Evolutionary conservation across 2,113 vertebrate genomes (phyloP).

Genomic region (Otolemur garnettii): DNA sequence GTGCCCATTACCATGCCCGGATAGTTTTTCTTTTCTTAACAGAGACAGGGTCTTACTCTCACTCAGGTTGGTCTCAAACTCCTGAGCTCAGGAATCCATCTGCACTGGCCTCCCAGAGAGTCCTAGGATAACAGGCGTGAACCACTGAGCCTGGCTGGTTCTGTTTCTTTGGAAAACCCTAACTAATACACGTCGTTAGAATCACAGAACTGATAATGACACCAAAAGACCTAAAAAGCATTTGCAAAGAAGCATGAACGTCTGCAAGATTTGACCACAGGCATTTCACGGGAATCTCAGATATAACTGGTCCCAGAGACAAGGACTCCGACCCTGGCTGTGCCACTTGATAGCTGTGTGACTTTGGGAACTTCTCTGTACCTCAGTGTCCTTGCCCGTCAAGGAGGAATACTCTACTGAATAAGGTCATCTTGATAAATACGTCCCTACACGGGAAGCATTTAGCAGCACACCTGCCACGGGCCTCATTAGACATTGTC

Average conservation of each 20-base stretch:
- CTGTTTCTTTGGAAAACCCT: background rate
- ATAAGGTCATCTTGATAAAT: background rate
- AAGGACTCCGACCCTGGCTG: background rate
- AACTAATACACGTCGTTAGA: background rate
- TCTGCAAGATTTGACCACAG: background rate
- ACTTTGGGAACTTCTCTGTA: background rate
- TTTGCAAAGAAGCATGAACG: background rate
- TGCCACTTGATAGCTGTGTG: background rate
- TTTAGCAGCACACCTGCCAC: background rate
- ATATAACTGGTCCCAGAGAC: background rate
- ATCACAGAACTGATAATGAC: background rate
- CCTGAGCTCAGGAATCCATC: no score
- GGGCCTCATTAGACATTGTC: background rate
- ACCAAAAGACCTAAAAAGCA: background rate
- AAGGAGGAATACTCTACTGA: background rate
- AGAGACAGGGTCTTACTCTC: no score
- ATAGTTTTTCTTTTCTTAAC: no score
- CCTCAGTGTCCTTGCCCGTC: background rate
- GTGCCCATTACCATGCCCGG: no score
- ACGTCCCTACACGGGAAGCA: background rate
- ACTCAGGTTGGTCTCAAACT: no score
- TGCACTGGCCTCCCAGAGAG: no score
- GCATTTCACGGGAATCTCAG: background rate
- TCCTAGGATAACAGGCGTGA: no score
- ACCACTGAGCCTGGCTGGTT: background rate